These are phyloP conservation scores for Xiphorhynchus erythropygius DNA, from an alignment of 2,797 vertebrate genomes.

Conservation along the genomic window DNA sequence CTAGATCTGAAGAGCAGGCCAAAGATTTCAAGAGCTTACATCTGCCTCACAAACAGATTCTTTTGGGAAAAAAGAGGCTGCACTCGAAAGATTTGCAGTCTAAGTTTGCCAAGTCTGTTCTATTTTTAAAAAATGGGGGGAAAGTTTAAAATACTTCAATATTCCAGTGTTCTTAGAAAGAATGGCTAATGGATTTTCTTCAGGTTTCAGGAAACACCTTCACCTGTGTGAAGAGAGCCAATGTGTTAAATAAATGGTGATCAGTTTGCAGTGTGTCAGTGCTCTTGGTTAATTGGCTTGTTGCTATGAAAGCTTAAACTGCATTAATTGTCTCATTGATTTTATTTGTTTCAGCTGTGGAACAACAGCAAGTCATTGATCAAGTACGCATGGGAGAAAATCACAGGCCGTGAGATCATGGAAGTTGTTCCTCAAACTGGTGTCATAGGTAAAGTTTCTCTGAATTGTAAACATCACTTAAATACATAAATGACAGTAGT, in stretches of 20 bases:
- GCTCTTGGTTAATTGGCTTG: background rate
- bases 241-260: background rate
- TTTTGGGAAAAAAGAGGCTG: background rate
- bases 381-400: conserved; percentile 84
- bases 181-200: background rate
- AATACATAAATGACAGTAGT: background rate
- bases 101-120: background rate
- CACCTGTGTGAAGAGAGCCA: background rate
- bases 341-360: conserved; percentile 86
- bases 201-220: background rate
- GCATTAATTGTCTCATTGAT: background rate
- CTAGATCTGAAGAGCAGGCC: background rate
- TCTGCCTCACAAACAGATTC: background rate
- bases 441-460: conserved; percentile 81
- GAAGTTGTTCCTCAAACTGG: conserved; percentile 87
- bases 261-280: background rate
- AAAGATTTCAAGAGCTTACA: background rate
- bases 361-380: conserved; percentile 89
- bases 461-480: background rate
- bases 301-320: background rate
- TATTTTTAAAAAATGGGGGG: rapidly evolving
- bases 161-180: background rate
- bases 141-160: background rate
- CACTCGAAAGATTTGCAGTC: background rate
- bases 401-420: conserved; percentile 76